Conservation (phyloP, 2,888 invertebrate species). For the Sabellastarte sp. region DNA sequence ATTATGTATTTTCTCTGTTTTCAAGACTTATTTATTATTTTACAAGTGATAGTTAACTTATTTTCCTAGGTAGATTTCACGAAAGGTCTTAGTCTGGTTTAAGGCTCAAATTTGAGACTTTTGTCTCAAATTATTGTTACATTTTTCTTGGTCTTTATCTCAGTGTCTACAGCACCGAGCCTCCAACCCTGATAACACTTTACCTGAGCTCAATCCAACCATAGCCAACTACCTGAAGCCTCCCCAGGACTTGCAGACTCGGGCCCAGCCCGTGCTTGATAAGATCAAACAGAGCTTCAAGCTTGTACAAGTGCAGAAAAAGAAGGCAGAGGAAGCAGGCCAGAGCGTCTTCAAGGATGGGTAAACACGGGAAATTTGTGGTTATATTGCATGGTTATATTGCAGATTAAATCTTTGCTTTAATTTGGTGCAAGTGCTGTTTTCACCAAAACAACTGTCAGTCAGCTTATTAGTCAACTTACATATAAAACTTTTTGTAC, state of each 20-base stretch:
- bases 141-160: no score
- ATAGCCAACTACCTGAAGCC: conserved; percentile 49
- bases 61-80: no score
- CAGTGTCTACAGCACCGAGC: conserved; percentile 66
- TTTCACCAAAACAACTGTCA: no score
- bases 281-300: conserved; percentile 48
- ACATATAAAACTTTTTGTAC: no score
- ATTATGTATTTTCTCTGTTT: no score
- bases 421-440: no score
- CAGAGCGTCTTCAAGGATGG: conserved; percentile 49
- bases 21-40: no score
- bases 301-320: conserved; percentile 48
- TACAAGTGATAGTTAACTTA: no score
- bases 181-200: conserved; percentile 65
- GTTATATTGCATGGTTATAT: not conserved
- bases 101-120: no score
- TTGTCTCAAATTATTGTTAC: no score
- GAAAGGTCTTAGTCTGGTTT: no score
- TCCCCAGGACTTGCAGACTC: conserved; percentile 43
- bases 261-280: conserved; percentile 37
- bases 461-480: no score
- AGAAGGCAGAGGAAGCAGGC: conserved; percentile 42
- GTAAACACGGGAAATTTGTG: conserved; percentile 29
- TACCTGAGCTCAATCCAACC: conserved; percentile 62
- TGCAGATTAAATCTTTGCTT: not conserved